Conservation (phyloP, 2,113 vertebrate genomes). For the Oophaga pumilio region DNA sequence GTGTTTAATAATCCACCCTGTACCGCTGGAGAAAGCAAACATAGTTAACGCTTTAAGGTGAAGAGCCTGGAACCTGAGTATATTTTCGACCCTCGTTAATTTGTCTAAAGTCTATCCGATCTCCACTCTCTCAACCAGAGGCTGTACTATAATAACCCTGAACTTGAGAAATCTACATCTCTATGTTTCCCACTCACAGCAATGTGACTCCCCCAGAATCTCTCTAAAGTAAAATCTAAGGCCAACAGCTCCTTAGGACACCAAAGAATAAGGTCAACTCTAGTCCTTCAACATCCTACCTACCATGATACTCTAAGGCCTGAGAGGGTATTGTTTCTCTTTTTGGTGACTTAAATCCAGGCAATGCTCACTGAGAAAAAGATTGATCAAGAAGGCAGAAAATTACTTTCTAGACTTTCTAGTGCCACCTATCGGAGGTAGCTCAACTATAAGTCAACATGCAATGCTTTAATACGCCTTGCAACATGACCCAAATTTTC, state of each 20-base stretch:
- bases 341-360: no score
- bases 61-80: not conserved
- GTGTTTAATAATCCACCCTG: constrained; percentile 7
- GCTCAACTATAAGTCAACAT: no score
- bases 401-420: no score
- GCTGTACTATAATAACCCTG: not conserved
- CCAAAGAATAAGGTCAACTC: not conserved
- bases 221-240: not conserved
- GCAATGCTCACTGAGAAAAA: no score
- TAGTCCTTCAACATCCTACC: not conserved
- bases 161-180: not conserved
- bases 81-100: not conserved
- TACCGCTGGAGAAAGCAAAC: not conserved
- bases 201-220: not conserved
- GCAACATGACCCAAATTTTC: no score
- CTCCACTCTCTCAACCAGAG: not conserved
- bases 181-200: not conserved
- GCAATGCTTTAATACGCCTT: no score
- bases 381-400: no score
- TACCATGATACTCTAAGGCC: no score
- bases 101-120: not conserved
- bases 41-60: constrained; percentile 23
- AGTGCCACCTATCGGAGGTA: no score
- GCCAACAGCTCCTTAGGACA: not conserved
- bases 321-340: no score